These are phyloP conservation scores for Autographa pulchrina DNA, from an alignment of 2,888 invertebrate genomes.

Conservation along the genomic window DNA sequence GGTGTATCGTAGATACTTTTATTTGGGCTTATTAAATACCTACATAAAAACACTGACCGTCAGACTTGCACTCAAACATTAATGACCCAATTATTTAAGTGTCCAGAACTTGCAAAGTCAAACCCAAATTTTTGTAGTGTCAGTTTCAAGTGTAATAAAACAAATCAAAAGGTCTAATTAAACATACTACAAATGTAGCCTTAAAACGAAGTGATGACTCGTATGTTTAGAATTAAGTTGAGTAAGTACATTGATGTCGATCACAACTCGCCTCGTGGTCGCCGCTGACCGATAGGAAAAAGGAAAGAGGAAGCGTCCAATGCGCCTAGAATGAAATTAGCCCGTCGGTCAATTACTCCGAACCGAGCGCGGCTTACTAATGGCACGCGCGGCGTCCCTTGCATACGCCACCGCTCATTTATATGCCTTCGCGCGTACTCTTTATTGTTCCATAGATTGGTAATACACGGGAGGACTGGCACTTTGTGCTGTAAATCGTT, in stretches of 20 bases:
- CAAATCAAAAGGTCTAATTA: slow-evolving; percentile 6
- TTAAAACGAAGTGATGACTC: slow-evolving; percentile 27
- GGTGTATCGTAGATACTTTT: neutral
- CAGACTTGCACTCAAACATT: neutral
- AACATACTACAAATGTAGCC: slow-evolving; percentile 16
- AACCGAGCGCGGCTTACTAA: slow-evolving; percentile 83
- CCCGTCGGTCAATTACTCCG: slow-evolving; percentile 88
- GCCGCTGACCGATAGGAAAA: slow-evolving; percentile 88
- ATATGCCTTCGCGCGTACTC: slow-evolving; percentile 82
- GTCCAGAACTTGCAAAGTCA: neutral
- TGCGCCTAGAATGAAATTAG: slow-evolving; percentile 88
- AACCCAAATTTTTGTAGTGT: neutral
- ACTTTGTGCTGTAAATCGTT: slow-evolving; percentile 88
- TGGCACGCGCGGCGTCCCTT: slow-evolving; percentile 82
- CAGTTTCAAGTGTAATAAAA: neutral
- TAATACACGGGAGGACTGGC: slow-evolving; percentile 89
- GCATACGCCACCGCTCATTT: slow-evolving; percentile 86
- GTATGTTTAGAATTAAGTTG: slow-evolving; percentile 45
- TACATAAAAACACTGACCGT: neutral
- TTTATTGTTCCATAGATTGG: slow-evolving; percentile 89
- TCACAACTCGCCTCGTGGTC: slow-evolving; percentile 74
- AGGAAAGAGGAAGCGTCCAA: slow-evolving; percentile 88
- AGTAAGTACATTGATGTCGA: slow-evolving; percentile 65
- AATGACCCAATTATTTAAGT: slow-evolving; percentile 9
- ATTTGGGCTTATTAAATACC: neutral